phyloP scores from a whole-genome alignment of 2,888 invertebrate species.

The Brachypterus glaber region DNA sequence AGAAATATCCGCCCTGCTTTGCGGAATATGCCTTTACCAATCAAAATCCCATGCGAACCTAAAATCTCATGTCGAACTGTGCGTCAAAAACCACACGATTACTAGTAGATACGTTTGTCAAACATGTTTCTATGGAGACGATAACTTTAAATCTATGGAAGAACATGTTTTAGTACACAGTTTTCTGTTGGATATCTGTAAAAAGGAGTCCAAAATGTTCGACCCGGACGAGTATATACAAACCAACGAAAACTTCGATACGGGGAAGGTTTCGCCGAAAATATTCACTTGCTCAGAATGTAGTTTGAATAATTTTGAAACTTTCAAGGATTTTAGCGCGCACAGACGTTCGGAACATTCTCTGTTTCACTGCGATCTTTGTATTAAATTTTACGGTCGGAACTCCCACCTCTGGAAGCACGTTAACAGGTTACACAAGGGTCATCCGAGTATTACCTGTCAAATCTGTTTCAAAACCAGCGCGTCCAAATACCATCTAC shows the following conservation, averaged over 20 bases:
- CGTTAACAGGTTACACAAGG: conserved; percentile 49
- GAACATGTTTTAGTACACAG: conserved; percentile 49
- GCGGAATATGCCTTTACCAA: conserved; percentile 48
- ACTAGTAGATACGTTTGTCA: conserved; percentile 41
- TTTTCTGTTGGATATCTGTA: conserved; percentile 39
- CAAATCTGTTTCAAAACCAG: conserved; percentile 49
- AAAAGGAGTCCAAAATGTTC: conserved; percentile 34
- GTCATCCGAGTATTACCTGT: conserved; percentile 51
- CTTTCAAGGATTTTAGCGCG: conserved; percentile 44
- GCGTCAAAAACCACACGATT: conserved; percentile 39
- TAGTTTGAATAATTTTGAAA: conserved; percentile 35
- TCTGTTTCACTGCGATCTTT: conserved; percentile 51
- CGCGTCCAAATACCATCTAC: conserved; percentile 48
- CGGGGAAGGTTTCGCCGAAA: conserved; percentile 19
- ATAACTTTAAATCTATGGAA: conserved; percentile 43
- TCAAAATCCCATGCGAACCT: conserved; percentile 42
- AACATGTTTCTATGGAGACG: conserved; percentile 48
- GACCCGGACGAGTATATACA: conserved; percentile 45
- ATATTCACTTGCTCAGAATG: conserved; percentile 31
- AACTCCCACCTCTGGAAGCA: conserved; percentile 55
- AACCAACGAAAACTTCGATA: conserved; percentile 30
- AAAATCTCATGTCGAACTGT: conserved; percentile 44
- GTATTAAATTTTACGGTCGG: conserved; percentile 50
- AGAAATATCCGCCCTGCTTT: conserved; percentile 44
- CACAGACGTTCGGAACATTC: conserved; percentile 46